Base-by-base conservation (phyloP, 2,797 vertebrate species). In the Molossus alvarezi region DNA sequence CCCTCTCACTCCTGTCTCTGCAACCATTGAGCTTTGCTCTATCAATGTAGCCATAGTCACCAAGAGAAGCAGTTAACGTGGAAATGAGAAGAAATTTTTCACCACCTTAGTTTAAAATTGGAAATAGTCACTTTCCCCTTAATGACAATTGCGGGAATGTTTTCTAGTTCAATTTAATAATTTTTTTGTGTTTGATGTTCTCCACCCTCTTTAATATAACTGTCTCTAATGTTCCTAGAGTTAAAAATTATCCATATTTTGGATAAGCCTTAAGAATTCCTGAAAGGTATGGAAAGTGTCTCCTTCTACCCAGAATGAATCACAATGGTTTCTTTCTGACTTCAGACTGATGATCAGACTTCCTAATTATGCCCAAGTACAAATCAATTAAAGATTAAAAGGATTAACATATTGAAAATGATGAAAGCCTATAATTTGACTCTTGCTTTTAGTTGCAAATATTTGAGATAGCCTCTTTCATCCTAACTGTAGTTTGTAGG, bases 161-260 rank as follows among this genome's bases (percentile, higher is more conserved):
- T 64, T 95, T 95, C 75, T 55, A 82, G 51, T 83, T 84, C 48
- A 75, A 71, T 41, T 6, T 45, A 29, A 37, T 69, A 57, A 55
- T 73, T 20, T 20, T 25, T 88, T 75, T 79, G 41, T 80, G n/a
- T 90, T 75, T 84, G 57, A 58, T 83, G 80, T 29, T 71, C 23
- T 91, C 51, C 4, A 51, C 3, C 15, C 69, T 88, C 33, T 73
- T 41, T 67, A 55, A 57, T 48, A 48, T 67, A 80, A 64, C 37
- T 77, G 2, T 45, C 25, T 88, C 29, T 79, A 89, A 57, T 69
- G 25, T 53, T 41, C 27, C 29, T 58, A 37, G 45, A 87, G 29
- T 73, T 96, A 33, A 79, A 90, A 96, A 81, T 88, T 67, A 23
- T 41, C 27, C 37, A 8, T 23, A 29, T 65, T 95, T 84, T 27